Base-by-base conservation (phyloP, 2,113 vertebrate genomes). In the Epinephelus cyanopodus region DNA sequence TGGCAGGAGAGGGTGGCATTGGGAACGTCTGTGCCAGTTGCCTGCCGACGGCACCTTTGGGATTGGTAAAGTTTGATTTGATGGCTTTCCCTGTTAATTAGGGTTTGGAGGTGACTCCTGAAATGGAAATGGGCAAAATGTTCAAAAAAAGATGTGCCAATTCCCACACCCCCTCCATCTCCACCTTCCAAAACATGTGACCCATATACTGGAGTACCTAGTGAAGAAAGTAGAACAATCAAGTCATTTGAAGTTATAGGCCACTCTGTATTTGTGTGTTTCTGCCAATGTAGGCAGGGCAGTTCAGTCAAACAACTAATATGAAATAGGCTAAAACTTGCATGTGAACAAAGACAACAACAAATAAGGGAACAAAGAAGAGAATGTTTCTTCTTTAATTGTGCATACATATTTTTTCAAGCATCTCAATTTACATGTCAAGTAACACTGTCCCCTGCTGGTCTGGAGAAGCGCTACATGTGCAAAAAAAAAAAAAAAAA, bases 81-180 rank as follows among this genome's bases (percentile, higher is more conserved):
- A 94, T 93, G 89, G 90, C 89, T 91, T 89, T 92, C 67, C 89
- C 90, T 85, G 90, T 94, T 93, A 94, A 94, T 94, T 93, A 93
- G 91, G 92, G 90, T 92, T 93, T 94, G 93, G 93, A 92, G 94
- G 94, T 94, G 94, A 94, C 92, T 93, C 93, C 79, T 89, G 89
- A 87, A 93, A 88, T 81, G 85, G 86, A 93, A 94, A 92, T 90
- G 89, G 90, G 92, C 90, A 94, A 93, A 93, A 90, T 86, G 80
- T 86, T 93, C 86, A 89, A 92, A 92, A 92, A 93, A 92, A 84
- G 90, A 91, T 82, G 82, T 90, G 90, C 90, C 88, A 93, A 93
- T 91, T 93, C 93, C 89, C 92, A 90, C 87, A 87, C 77, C 85
- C 85, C 85, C 75, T 90, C 83, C 69, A 82, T 86, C 85, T 92